phyloP scores from a whole-genome alignment of 2,888 invertebrate genomes.

The Scaptomyza tumidula region DNA sequence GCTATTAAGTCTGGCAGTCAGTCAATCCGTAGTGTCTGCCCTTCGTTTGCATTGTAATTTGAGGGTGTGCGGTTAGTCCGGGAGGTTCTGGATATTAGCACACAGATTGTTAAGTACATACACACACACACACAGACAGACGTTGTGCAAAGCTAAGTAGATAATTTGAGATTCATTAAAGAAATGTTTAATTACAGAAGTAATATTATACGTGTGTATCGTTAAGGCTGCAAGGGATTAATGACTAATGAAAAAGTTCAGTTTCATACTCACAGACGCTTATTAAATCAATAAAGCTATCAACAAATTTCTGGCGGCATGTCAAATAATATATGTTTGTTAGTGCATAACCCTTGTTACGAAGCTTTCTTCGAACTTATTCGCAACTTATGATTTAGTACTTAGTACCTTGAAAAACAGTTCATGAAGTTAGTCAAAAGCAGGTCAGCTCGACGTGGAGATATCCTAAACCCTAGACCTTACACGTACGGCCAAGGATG shows the following conservation, averaged over 20 bases:
- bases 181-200: constrained; percentile 29
- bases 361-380: not conserved
- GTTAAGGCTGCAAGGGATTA: not conserved
- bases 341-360: not conserved
- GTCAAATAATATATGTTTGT: constrained; percentile 1
- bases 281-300: constrained; percentile 68
- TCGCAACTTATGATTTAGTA: not conserved
- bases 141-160: constrained; percentile 13
- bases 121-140: not conserved
- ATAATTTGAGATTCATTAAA: constrained; percentile 31
- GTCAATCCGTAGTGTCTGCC: constrained; percentile 18
- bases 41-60: constrained; percentile 42
- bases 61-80: constrained; percentile 17
- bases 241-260: constrained; percentile 30
- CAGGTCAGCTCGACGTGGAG: too few relatives aligned
- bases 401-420: not conserved
- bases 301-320: constrained; percentile 30
- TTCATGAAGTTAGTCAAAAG: too few relatives aligned
- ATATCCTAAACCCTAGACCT: too few relatives aligned
- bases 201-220: constrained; percentile 16
- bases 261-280: constrained; percentile 29
- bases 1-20: not conserved
- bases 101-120: constrained; percentile 22
- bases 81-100: constrained; percentile 10
- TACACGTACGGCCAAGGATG: too few relatives aligned